phyloP scores from a whole-genome alignment of 2,113 vertebrate genomes.

The Amia ocellicauda region DNA sequence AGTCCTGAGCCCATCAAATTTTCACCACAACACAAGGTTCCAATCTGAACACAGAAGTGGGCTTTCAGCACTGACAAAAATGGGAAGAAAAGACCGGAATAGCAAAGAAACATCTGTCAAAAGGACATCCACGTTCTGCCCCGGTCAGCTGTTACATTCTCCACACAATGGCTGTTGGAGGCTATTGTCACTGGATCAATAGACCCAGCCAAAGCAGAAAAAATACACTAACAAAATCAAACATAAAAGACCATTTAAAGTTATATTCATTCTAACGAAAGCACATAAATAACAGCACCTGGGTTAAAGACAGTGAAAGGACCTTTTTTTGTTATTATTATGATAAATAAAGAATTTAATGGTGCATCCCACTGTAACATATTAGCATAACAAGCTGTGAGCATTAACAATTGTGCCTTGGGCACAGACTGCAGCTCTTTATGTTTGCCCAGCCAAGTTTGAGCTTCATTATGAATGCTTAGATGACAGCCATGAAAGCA shows the following conservation, averaged over 20 bases:
- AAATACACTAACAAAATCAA: neutral
- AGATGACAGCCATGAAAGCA: constrained; percentile 53
- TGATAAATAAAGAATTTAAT: constrained; percentile 21
- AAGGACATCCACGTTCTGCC: no score
- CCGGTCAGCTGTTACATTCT: neutral
- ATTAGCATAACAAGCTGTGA: constrained; percentile 59
- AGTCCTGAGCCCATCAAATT: no score
- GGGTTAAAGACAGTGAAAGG: constrained; percentile 16
- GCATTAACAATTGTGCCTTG: constrained; percentile 45
- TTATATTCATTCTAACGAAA: no score
- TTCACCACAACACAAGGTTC: no score
- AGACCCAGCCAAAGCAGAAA: constrained; percentile 3
- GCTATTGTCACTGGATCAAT: constrained; percentile 5
- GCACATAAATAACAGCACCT: no score
- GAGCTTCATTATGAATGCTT: constrained; percentile 55
- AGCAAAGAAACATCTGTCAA: no score
- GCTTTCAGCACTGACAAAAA: no score
- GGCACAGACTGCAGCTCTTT: constrained; percentile 48
- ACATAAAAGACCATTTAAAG: neutral
- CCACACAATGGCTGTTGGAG: constrained; percentile 1
- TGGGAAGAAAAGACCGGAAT: no score
- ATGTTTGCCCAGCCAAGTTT: constrained; percentile 54
- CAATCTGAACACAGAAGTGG: no score
- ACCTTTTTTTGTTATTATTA: constrained; percentile 7
- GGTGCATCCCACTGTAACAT: constrained; percentile 30